Evolutionary conservation across 2,113 vertebrate genomes (phyloP).

Genomic region (Mystacornis crossleyi): DNA sequence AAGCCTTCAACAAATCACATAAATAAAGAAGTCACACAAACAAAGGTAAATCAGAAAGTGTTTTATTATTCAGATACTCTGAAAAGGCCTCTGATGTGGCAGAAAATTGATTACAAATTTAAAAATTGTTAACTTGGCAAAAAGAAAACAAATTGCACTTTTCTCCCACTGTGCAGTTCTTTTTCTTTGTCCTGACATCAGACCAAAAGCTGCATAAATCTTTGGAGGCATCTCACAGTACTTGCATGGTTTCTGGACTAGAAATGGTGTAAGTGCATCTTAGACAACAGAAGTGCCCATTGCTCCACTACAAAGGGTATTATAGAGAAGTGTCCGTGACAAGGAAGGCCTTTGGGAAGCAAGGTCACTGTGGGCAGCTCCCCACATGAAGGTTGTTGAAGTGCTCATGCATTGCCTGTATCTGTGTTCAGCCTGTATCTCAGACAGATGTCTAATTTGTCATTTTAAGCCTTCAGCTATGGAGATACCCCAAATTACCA

Average conservation of each 20-base stretch:
- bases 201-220: neutral
- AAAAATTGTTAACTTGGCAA: neutral
- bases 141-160: neutral
- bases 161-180: neutral
- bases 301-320: neutral
- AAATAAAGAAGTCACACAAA: neutral
- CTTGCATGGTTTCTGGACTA: neutral
- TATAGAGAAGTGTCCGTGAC: neutral
- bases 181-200: neutral
- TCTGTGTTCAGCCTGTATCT: neutral
- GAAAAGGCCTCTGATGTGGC: neutral
- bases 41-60: neutral
- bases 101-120: neutral
- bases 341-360: neutral
- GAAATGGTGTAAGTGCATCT: neutral
- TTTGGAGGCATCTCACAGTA: neutral
- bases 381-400: neutral
- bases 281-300: neutral
- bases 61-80: neutral
- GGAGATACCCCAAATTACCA: neutral
- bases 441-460: neutral
- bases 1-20: slow-evolving; percentile 4
- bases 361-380: neutral
- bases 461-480: neutral
- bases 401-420: neutral